Evolutionary conservation across 2,797 vertebrate genomes (phyloP).

Genomic region (Myotis vivesi): DNA sequence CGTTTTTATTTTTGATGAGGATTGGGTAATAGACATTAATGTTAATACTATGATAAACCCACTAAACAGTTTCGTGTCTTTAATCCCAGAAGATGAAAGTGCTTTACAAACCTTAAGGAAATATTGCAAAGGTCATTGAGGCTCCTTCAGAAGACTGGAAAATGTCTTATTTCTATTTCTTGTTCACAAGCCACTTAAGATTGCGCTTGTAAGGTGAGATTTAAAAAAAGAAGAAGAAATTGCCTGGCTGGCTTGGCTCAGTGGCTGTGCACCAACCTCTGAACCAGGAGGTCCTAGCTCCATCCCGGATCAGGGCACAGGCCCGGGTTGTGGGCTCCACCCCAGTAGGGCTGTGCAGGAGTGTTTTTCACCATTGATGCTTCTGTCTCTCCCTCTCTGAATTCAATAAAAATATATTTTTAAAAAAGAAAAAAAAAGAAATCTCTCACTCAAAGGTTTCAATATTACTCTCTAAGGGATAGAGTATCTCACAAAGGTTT

Average conservation of each 20-base stretch:
- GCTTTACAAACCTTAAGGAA: neutral
- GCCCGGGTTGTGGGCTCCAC: no score
- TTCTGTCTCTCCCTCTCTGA: no score
- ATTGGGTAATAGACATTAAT: neutral
- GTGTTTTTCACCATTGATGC: no score
- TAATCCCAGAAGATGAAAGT: conserved; percentile 29
- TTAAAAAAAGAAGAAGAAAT: no score
- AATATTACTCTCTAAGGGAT: neutral
- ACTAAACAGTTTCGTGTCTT: neutral
- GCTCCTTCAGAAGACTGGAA: neutral
- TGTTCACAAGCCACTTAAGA: neutral
- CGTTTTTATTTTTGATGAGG: conserved; percentile 1
- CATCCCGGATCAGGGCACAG: no score
- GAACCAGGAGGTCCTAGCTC: neutral
- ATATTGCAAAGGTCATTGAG: neutral
- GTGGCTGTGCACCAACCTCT: no score
- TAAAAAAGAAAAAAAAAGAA: neutral
- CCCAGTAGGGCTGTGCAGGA: no score
- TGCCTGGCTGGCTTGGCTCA: no score
- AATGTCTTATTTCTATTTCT: neutral
- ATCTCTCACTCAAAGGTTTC: neutral
- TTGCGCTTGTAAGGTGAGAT: neutral
- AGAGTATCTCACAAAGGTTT: neutral
- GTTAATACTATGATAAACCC: neutral
- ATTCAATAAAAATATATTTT: no score